A percentile compares a stretch with the other conserved stretches of the same genome.
Evolutionary conservation across 2,113 vertebrate species (phyloP).

Genomic region (Gnathonemus echidnorhynchus): DNA sequence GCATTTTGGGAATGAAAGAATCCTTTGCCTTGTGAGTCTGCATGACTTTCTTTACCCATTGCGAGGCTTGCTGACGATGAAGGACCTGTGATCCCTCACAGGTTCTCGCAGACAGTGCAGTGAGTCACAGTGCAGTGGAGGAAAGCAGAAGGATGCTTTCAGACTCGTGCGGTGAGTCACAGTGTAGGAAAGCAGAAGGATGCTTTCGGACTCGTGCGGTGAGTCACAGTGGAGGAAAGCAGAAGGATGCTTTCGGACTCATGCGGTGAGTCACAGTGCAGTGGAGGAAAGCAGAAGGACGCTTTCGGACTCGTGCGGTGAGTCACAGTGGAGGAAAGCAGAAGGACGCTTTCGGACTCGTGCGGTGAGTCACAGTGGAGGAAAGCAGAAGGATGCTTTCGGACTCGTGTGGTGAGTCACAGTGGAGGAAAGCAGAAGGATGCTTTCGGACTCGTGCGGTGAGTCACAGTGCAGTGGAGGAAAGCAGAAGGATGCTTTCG

Average conservation of each 20-base stretch:
- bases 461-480: background rate
- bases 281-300: background rate
- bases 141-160: background rate
- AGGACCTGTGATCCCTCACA: background rate
- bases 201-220: background rate
- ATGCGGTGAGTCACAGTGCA: background rate
- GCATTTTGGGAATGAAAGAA: background rate
- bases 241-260: background rate
- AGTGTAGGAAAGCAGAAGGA: background rate
- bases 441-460: background rate
- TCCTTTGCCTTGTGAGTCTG: background rate
- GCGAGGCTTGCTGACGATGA: background rate
- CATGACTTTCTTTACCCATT: background rate
- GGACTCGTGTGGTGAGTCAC: background rate
- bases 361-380: background rate
- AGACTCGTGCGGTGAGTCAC: background rate
- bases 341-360: fast-evolving
- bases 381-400: background rate
- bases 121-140: background rate
- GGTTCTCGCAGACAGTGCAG: background rate
- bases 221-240: background rate
- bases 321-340: background rate
- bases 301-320: background rate
- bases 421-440: background rate
- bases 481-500: background rate